Evolutionary conservation across 2,888 invertebrate species (phyloP).

Genomic region (Diarsia rubi): DNA sequence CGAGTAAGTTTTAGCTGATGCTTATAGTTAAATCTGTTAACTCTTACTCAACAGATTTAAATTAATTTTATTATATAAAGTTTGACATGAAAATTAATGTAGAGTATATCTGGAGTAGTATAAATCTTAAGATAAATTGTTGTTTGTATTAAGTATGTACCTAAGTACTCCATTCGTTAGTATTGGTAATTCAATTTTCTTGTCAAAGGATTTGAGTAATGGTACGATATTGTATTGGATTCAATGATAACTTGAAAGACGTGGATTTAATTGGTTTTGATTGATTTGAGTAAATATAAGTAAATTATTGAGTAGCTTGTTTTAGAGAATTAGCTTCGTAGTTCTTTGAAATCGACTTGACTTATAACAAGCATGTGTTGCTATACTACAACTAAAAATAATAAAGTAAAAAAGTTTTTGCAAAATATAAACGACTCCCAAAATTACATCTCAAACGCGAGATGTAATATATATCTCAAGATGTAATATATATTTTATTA

Average conservation of each 20-base stretch:
- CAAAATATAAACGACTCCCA: too few species aligned
- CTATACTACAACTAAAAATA: too few species aligned
- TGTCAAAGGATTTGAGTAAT: slow-evolving; percentile 37
- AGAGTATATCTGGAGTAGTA: not conserved
- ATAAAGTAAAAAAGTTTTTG: too few species aligned
- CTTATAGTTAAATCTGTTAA: slow-evolving; percentile 7
- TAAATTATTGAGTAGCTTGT: not conserved
- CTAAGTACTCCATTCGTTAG: slow-evolving; percentile 2
- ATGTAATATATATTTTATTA: too few species aligned
- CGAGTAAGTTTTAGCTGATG: not conserved
- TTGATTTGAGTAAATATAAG: slow-evolving; percentile 16
- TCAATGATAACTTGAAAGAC: slow-evolving; percentile 18
- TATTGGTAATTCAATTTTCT: slow-evolving; percentile 22
- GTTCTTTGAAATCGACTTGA: too few species aligned
- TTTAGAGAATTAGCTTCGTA: not conserved
- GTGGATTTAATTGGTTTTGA: slow-evolving; percentile 24
- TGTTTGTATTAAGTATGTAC: slow-evolving; percentile 5
- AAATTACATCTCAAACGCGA: too few species aligned
- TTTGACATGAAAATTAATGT: slow-evolving; percentile 35
- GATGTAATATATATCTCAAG: too few species aligned
- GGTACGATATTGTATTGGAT: slow-evolving; percentile 8
- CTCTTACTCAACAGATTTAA: not conserved
- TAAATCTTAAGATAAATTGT: slow-evolving; percentile 6
- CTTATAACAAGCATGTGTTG: too few species aligned
- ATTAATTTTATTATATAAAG: slow-evolving; percentile 22